Conservation (phyloP, 2,797 vertebrate species). For the Phoeniculus purpureus region DNA sequence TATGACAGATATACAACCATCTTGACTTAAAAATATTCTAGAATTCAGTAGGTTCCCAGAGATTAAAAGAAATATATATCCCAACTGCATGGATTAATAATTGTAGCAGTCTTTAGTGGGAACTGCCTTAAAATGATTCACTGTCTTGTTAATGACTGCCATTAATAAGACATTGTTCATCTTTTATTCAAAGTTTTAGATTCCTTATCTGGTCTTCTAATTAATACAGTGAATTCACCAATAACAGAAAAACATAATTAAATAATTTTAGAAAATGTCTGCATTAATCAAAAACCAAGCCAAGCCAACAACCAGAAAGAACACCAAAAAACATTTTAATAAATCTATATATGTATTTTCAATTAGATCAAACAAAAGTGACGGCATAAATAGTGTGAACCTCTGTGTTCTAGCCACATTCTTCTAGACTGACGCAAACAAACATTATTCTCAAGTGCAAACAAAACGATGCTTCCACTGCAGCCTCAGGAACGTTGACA, state of each 20-base stretch:
- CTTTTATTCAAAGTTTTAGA: background rate
- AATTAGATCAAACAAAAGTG: background rate
- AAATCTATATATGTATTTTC: background rate
- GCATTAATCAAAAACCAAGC: background rate
- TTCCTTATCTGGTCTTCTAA: background rate
- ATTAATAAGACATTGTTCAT: background rate
- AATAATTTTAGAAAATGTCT: background rate
- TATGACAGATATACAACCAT: background rate
- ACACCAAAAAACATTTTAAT: background rate
- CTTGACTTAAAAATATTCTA: background rate
- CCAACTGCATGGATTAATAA: background rate
- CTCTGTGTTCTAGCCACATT: background rate
- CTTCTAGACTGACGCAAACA: background rate
- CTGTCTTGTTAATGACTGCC: background rate
- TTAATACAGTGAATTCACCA: background rate
- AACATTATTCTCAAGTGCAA: background rate
- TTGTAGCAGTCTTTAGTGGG: background rate
- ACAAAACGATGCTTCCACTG: background rate
- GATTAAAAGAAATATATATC: background rate
- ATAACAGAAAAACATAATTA: background rate
- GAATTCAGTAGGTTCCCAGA: background rate
- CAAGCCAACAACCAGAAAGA: background rate
- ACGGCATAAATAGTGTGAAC: background rate
- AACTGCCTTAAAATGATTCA: background rate
- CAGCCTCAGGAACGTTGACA: background rate